Evolutionary conservation across 2,797 vertebrate genomes (phyloP).

Genomic region (Gila robusta): DNA sequence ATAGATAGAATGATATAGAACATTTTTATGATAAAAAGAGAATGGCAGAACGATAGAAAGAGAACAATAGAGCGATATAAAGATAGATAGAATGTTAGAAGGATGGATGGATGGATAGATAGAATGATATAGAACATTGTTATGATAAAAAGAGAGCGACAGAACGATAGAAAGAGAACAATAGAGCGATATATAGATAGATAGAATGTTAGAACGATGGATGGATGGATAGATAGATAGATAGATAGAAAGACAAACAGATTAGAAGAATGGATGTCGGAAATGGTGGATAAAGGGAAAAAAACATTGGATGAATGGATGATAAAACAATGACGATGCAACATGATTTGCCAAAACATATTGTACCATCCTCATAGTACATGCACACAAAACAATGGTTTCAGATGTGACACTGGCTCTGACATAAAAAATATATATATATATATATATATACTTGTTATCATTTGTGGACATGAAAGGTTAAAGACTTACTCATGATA

Average conservation of each 20-base stretch:
- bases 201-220: neutral
- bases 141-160: too few species aligned
- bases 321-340: neutral
- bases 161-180: too few species aligned
- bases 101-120: neutral
- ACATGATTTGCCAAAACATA: neutral
- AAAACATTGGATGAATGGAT: neutral
- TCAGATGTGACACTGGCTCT: slow-evolving; percentile 40
- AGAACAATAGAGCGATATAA: neutral
- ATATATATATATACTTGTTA: slow-evolving; percentile 31
- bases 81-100: neutral
- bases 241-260: neutral
- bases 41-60: neutral
- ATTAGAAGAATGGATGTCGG: too few species aligned
- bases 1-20: neutral
- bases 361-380: neutral
- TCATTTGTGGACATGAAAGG: slow-evolving; percentile 53
- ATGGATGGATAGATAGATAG: neutral
- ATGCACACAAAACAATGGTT: neutral
- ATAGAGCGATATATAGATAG: neutral
- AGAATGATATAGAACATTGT: neutral
- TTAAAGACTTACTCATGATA: slow-evolving; percentile 50
- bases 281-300: too few species aligned
- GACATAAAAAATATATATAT: slow-evolving; percentile 29
- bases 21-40: neutral